Percentiles rank a stretch among this genome's conserved stretches.
phyloP scores from a whole-genome alignment of 1,140 invertebrate genomes.

The Calliopsis andreniformis region DNA sequence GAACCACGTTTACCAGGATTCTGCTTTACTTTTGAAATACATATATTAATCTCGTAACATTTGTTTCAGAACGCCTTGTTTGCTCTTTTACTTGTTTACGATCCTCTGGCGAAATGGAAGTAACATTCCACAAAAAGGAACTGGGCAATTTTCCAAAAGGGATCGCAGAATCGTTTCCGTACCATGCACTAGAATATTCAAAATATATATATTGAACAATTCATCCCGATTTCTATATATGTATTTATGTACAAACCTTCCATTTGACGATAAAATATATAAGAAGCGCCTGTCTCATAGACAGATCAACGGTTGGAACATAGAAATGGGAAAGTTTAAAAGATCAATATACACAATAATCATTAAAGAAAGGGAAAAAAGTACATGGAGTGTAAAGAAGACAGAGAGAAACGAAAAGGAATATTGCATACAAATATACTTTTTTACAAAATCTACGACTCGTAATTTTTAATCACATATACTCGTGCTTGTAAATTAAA shows the following conservation, averaged over 20 bases:
- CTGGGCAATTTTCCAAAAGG: background rate
- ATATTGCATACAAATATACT: constrained; percentile 59
- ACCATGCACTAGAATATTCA: constrained; percentile 22
- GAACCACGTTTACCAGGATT: too few relatives aligned
- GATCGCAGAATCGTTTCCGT: background rate
- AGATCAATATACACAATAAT: constrained; percentile 52
- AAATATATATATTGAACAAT: constrained; percentile 47
- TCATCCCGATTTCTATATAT: constrained; percentile 21
- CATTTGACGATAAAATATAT: background rate
- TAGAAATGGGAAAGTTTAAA: too few relatives aligned
- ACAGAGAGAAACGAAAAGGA: constrained; percentile 12
- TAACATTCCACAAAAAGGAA: background rate
- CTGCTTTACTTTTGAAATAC: too few relatives aligned
- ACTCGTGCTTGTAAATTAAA: constrained; percentile 44
- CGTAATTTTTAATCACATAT: constrained; percentile 46
- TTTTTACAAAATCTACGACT: constrained; percentile 56
- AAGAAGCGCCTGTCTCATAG: background rate
- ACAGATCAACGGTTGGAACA: constrained; percentile 7
- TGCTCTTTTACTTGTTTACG: too few relatives aligned
- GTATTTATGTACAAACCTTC: constrained; percentile 36
- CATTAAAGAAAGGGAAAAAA: background rate
- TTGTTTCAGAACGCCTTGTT: too few relatives aligned
- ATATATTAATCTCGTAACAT: too few relatives aligned
- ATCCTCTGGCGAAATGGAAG: too few relatives aligned
- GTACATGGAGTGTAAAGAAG: background rate